A percentile compares a stretch with the other conserved stretches of the same genome.
phyloP scores from a whole-genome alignment of 2,888 invertebrate genomes.

The Polyploca ridens region DNA sequence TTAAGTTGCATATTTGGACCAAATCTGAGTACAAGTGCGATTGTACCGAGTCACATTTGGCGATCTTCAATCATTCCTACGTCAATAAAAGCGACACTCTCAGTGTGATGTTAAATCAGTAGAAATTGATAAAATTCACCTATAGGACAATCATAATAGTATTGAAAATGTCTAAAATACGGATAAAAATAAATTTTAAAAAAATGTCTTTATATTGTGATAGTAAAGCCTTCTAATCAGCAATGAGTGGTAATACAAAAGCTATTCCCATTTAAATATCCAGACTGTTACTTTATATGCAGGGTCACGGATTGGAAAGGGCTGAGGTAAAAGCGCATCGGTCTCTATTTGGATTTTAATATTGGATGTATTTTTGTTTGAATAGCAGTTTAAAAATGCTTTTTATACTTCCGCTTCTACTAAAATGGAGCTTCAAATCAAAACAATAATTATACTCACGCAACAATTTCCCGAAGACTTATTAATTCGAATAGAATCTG shows the following conservation, averaged over 20 bases:
- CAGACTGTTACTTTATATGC: slow-evolving; percentile 30
- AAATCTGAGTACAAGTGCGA: slow-evolving; percentile 3
- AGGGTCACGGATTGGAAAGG: slow-evolving; percentile 10
- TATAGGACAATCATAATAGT: too few relatives aligned
- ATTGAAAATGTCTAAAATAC: too few relatives aligned
- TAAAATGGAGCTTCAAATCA: too few relatives aligned
- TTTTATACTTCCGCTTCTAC: too few relatives aligned
- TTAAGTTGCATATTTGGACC: background rate
- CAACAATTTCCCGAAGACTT: too few relatives aligned
- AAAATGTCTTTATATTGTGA: slow-evolving; percentile 20
- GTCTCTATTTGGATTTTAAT: background rate
- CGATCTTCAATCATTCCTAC: background rate
- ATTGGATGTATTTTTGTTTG: background rate
- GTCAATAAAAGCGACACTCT: too few relatives aligned
- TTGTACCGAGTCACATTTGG: slow-evolving; percentile 22
- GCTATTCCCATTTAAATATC: slow-evolving; percentile 1
- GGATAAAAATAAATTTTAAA: background rate
- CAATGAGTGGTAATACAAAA: slow-evolving; percentile 15
- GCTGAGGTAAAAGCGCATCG: background rate
- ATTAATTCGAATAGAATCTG: too few relatives aligned
- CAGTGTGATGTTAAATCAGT: too few relatives aligned
- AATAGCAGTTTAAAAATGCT: background rate
- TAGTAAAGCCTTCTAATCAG: slow-evolving; percentile 38
- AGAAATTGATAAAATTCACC: too few relatives aligned
- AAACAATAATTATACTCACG: too few relatives aligned